These are phyloP conservation scores for Torymus texanus DNA, from an alignment of 2,888 invertebrate genomes.

Conservation along the genomic window DNA sequence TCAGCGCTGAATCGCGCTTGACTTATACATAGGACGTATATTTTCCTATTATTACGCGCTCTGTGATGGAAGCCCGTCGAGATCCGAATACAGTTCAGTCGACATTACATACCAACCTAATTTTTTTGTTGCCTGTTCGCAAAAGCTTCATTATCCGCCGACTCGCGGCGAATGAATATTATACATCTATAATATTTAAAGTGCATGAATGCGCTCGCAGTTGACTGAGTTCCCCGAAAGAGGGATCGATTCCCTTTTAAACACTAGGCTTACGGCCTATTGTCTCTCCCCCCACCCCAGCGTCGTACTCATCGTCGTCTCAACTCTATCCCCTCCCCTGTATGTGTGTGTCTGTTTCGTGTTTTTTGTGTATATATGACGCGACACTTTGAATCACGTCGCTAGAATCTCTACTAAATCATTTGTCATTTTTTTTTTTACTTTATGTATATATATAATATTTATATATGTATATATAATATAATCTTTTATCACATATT, in stretches of 20 bases:
- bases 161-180: no score
- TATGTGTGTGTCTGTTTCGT: not conserved
- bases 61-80: no score
- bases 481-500: constrained; percentile 68
- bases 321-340: not conserved
- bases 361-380: constrained; percentile 1
- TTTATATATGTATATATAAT: constrained; percentile 59
- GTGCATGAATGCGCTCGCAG: not conserved
- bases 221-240: constrained; percentile 43
- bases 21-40: no score
- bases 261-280: constrained; percentile 15
- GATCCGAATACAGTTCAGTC: no score
- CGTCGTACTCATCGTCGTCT: constrained; percentile 16
- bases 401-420: constrained; percentile 68
- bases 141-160: no score
- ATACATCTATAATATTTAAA: no score
- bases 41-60: no score
- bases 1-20: no score
- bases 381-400: constrained; percentile 58
- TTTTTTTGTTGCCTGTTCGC: no score
- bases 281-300: not conserved
- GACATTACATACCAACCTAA: no score
- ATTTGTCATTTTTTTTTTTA: constrained; percentile 59
- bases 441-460: constrained; percentile 54
- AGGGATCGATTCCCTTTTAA: constrained; percentile 21